Evolutionary conservation across 2,113 vertebrate genomes (phyloP).

Genomic region (Eurypyga helias): DNA sequence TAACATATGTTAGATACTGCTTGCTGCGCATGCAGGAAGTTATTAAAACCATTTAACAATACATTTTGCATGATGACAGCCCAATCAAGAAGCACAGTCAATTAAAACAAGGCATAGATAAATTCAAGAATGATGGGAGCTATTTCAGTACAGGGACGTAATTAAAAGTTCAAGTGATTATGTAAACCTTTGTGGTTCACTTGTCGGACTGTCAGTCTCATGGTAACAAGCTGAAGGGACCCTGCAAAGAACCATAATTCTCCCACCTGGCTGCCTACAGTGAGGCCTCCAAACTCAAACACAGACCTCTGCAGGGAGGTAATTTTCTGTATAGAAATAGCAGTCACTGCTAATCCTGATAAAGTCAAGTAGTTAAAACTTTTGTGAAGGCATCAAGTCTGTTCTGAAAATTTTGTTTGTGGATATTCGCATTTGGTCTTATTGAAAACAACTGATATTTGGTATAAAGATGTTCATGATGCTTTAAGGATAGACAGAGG

Average conservation of each 20-base stretch:
- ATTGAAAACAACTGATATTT: not conserved
- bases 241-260: not conserved
- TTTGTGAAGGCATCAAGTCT: not conserved
- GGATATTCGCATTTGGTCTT: not conserved
- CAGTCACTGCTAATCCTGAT: not conserved
- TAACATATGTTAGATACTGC: constrained; percentile 13
- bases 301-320: not conserved
- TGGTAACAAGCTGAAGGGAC: not conserved
- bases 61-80: constrained; percentile 52
- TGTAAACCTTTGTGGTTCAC: not conserved
- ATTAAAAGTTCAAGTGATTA: constrained; percentile 42
- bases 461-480: not conserved
- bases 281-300: not conserved
- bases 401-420: not conserved
- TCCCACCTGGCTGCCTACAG: not conserved
- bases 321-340: not conserved
- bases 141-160: constrained; percentile 55
- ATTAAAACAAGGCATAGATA: constrained; percentile 47
- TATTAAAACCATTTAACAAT: constrained; percentile 37
- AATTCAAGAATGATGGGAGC: constrained; percentile 41
- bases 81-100: constrained; percentile 47
- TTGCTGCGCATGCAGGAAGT: not conserved
- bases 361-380: not conserved
- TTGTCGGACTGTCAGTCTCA: not conserved
- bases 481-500: not conserved